Conservation (phyloP, 2,888 invertebrate genomes). For the Craniophora ligustri region DNA sequence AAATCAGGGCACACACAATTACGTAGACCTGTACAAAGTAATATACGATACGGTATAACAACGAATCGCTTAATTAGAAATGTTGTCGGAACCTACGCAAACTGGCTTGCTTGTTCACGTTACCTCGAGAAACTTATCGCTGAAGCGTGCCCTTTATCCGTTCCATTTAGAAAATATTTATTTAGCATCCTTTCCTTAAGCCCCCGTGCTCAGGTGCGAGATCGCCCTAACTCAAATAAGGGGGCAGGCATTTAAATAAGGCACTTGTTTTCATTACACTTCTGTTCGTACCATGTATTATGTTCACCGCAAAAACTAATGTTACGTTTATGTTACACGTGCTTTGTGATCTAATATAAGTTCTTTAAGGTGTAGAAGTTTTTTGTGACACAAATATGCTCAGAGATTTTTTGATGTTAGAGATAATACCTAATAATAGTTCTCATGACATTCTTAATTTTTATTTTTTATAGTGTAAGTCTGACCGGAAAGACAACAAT, state of each 20-base stretch:
- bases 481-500: too few species aligned
- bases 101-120: conserved; percentile 75
- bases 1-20: conserved; percentile 50
- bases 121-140: conserved; percentile 79
- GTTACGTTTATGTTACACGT: conserved; percentile 39
- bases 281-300: conserved; percentile 58
- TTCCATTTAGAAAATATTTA: conserved; percentile 86
- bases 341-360: conserved; percentile 10
- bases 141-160: conserved; percentile 81
- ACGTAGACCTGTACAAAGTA: conserved; percentile 44
- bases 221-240: conserved; percentile 84
- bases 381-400: too few species aligned
- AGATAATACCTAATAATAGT: too few species aligned
- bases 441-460: too few species aligned
- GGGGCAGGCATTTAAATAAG: conserved; percentile 81
- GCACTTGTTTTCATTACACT: conserved; percentile 78
- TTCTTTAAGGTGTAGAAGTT: conserved; percentile 8
- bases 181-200: conserved; percentile 85
- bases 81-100: conserved; percentile 76
- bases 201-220: conserved; percentile 81
- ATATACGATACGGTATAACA: conserved; percentile 58
- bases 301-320: conserved; percentile 51
- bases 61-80: conserved; percentile 78
- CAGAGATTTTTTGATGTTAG: too few species aligned
- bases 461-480: too few species aligned